phyloP scores from a whole-genome alignment of 2,113 vertebrate genomes.

The Motacilla alba region DNA sequence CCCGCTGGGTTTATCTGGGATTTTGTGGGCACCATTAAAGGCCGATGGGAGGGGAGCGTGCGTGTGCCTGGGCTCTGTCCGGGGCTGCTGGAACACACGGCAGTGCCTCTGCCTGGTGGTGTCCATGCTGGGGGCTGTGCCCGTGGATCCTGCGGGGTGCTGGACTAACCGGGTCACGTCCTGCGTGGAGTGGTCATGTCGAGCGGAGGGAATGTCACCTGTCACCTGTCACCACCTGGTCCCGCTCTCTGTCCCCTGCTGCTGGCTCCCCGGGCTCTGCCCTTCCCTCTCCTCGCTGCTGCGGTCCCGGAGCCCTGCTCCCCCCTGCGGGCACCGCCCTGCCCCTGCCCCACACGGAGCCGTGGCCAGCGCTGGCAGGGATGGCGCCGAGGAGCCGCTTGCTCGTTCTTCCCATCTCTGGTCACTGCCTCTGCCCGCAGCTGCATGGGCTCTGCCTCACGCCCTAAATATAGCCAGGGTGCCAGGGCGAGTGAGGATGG shows the following conservation, averaged over 20 bases:
- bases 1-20: not conserved
- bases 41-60: not conserved
- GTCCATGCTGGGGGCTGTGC: not conserved
- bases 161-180: accelerated
- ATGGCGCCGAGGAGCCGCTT: not conserved
- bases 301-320: not conserved
- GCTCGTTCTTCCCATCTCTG: not conserved
- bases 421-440: not conserved
- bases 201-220: not conserved
- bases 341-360: not conserved
- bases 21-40: constrained; percentile 51
- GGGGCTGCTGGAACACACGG: accelerated
- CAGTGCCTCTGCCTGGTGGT: not conserved
- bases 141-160: accelerated
- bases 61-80: not conserved
- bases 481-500: not conserved
- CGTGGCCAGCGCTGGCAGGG: not conserved
- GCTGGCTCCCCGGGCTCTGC: not conserved
- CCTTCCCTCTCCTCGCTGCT: not conserved
- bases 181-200: accelerated
- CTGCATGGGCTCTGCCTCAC: constrained; percentile 2
- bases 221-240: not conserved
- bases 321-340: accelerated
- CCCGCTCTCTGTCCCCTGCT: not conserved
- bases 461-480: constrained; percentile 33